phyloP scores from a whole-genome alignment of 2,113 vertebrate species.

The Hemibates koningsi region DNA sequence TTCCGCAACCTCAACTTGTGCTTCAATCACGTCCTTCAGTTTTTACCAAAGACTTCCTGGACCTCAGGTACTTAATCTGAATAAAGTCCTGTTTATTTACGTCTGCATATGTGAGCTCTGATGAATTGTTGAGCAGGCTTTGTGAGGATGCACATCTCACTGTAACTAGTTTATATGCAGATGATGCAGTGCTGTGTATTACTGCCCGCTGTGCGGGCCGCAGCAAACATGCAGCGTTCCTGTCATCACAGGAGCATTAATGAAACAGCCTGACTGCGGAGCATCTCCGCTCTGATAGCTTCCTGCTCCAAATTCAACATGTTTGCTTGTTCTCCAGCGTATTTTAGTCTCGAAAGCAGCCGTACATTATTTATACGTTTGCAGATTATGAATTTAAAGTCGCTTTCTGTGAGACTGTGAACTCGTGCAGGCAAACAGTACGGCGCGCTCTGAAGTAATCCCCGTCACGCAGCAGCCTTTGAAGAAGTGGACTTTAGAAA shows the following conservation, averaged over 20 bases:
- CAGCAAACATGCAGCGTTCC: background rate
- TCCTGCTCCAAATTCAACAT: background rate
- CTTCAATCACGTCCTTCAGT: background rate
- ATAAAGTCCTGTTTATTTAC: background rate
- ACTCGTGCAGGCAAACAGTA: background rate
- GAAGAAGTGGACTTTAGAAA: slow-evolving; percentile 17
- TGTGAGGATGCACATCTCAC: background rate
- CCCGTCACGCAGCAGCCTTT: background rate
- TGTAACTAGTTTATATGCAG: background rate
- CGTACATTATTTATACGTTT: background rate
- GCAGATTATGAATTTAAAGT: slow-evolving; percentile 7
- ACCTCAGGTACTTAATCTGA: background rate
- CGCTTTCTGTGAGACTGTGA: background rate
- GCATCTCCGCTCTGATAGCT: background rate
- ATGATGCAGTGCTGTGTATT: rapidly evolving
- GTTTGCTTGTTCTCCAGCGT: background rate
- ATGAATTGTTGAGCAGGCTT: background rate
- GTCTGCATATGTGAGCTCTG: background rate
- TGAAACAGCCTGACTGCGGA: background rate
- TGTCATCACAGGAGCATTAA: background rate
- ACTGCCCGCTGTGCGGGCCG: rapidly evolving
- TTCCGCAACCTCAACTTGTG: background rate
- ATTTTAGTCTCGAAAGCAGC: background rate
- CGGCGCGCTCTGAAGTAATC: background rate
- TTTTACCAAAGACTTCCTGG: background rate